These are phyloP conservation scores for Margarornis squamiger DNA, from an alignment of 2,797 vertebrate species.

Conservation along the genomic window DNA sequence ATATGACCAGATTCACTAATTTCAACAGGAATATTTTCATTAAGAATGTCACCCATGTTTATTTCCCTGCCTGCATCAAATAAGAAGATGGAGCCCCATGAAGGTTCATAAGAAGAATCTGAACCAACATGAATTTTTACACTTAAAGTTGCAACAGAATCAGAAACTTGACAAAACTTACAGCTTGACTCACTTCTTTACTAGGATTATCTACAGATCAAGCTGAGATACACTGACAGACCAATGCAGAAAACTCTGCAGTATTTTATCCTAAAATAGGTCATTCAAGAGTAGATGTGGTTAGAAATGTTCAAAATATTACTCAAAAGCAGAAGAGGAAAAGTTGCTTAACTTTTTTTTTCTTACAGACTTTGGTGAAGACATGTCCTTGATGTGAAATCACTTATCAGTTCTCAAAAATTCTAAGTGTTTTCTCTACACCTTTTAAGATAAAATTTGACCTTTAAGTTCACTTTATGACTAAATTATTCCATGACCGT, in stretches of 20 bases:
- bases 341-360: slow-evolving; percentile 4
- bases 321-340: slow-evolving; percentile 38
- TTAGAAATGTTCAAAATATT: slow-evolving; percentile 31
- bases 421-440: background rate
- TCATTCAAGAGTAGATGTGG: background rate
- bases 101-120: background rate
- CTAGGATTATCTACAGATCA: background rate
- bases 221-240: background rate
- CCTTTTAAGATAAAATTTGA: slow-evolving; percentile 46
- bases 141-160: background rate
- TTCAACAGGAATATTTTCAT: background rate
- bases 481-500: slow-evolving; percentile 24
- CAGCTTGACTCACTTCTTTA: background rate
- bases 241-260: background rate
- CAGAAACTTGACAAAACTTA: background rate
- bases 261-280: background rate
- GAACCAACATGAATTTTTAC: background rate
- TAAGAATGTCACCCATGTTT: background rate
- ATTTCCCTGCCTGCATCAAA: background rate
- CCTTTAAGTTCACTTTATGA: slow-evolving; percentile 36
- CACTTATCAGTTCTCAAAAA: slow-evolving; percentile 19
- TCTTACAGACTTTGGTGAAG: background rate
- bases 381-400: background rate
- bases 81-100: background rate
- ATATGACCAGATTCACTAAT: background rate